Percentiles rank a stretch among this genome's conserved stretches.
Conservation (phyloP, 2,113 vertebrate genomes). For the Sigmodon hispidus region DNA sequence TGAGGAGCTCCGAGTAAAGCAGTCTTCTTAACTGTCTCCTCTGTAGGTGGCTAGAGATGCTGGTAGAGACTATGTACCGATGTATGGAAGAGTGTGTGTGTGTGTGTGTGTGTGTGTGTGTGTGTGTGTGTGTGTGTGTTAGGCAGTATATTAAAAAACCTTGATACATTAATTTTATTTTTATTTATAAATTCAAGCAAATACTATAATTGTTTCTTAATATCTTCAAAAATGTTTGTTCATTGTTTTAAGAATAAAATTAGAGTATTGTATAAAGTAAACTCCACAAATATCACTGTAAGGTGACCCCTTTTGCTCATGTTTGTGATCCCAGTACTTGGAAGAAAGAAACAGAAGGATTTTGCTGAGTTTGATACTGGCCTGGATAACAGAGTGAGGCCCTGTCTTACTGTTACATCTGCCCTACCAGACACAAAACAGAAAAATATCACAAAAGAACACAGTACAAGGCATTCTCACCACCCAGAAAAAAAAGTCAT, state of each 20-base stretch:
- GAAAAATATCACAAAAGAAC: not conserved
- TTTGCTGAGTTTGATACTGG: not conserved
- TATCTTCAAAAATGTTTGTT: not conserved
- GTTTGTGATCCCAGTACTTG: not conserved
- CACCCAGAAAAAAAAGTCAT: slow-evolving; percentile 15
- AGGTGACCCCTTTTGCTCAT: not conserved
- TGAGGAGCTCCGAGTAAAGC: not conserved
- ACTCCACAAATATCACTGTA: not conserved
- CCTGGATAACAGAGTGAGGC: not conserved
- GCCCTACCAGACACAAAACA: not conserved
- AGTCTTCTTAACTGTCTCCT: not conserved
- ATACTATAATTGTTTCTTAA: not conserved
- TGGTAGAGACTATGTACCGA: not conserved
- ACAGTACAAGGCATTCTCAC: not conserved
- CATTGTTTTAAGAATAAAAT: not conserved
- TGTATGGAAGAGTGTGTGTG: not conserved
- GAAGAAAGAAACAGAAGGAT: not conserved
- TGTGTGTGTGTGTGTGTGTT: not conserved
- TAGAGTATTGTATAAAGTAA: slow-evolving; percentile 15
- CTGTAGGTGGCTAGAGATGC: not conserved
- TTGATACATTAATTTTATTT: not conserved
- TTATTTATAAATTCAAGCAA: not conserved
- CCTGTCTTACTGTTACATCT: too few species aligned
- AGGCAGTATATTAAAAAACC: not conserved
- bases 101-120: not conserved